Conservation (phyloP, 2,113 vertebrate species). For the Stegastes partitus region DNA sequence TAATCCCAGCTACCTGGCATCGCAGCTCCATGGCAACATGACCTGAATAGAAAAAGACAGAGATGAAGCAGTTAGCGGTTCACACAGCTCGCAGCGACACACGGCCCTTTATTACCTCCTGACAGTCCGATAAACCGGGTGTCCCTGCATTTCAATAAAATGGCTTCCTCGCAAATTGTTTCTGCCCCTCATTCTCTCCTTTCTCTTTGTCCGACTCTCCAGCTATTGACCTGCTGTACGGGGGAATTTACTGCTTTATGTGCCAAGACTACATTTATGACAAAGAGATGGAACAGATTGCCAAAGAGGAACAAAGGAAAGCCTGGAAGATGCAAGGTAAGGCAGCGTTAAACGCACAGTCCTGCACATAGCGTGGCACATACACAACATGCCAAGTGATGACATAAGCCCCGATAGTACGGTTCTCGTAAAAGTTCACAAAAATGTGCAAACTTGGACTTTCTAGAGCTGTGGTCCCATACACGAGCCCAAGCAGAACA, state of each 20-base stretch:
- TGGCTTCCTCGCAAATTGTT: neutral
- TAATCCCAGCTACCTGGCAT: constrained; percentile 34
- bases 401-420: neutral
- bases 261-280: constrained; percentile 99
- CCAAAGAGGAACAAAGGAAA: constrained; percentile 99
- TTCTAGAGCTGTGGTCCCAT: too few species aligned
- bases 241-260: constrained; percentile 98
- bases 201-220: constrained; percentile 34
- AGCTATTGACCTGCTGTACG: constrained; percentile 97
- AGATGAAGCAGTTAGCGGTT: constrained; percentile 31
- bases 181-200: neutral
- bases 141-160: constrained; percentile 32
- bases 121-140: constrained; percentile 10
- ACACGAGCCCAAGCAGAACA: too few species aligned
- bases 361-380: too few species aligned
- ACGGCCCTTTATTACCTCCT: neutral
- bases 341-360: neutral
- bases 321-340: constrained; percentile 99
- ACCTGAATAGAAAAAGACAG: constrained; percentile 16
- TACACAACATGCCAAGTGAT: neutral
- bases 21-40: constrained; percentile 34
- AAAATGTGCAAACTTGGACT: too few species aligned
- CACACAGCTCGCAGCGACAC: neutral
- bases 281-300: constrained; percentile 99
- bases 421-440: too few species aligned